Conservation (phyloP, 92 coral and sea anemone species). For the Pocillopora grandis region DNA sequence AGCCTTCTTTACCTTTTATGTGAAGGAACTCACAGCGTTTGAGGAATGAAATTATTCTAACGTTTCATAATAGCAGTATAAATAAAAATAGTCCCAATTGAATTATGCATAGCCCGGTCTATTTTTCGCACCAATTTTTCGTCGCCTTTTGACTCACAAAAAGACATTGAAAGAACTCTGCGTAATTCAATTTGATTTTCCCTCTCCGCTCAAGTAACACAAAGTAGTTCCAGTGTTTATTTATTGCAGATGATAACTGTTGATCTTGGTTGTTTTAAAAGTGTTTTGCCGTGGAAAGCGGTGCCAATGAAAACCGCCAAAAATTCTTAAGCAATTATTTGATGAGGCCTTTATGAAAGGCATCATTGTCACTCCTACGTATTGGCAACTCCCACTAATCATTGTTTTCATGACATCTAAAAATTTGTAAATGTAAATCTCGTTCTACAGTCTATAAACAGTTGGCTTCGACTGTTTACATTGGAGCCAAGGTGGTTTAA, state of each 20-base stretch:
- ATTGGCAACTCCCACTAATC: constrained; percentile 25
- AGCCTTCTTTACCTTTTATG: not conserved
- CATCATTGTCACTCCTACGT: constrained; percentile 18
- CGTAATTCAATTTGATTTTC: constrained; percentile 28
- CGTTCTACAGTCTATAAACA: constrained; percentile 31
- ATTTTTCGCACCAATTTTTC: not conserved
- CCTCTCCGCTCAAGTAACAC: constrained; percentile 13
- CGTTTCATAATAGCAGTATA: constrained; percentile 24
- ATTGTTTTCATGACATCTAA: constrained; percentile 17
- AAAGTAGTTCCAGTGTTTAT: constrained; percentile 12
- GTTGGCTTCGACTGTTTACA: constrained; percentile 44
- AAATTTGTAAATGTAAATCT: constrained; percentile 40
- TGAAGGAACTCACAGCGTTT: not conserved
- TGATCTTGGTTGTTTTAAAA: constrained; percentile 27
- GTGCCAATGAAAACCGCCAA: constrained; percentile 41
- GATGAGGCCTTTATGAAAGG: constrained; percentile 42
- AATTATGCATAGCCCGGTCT: constrained; percentile 10
- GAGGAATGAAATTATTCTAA: constrained; percentile 11
- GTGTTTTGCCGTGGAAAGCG: constrained; percentile 38
- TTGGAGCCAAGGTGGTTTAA: constrained; percentile 35
- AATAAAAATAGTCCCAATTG: constrained; percentile 22
- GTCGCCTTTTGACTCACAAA: not conserved
- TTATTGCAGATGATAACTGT: constrained; percentile 23
- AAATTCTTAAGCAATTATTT: constrained; percentile 44
- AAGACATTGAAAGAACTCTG: constrained; percentile 8